Evolutionary conservation across 1,140 invertebrate species (phyloP).

Genomic region (Alviniconcha marisindica): DNA sequence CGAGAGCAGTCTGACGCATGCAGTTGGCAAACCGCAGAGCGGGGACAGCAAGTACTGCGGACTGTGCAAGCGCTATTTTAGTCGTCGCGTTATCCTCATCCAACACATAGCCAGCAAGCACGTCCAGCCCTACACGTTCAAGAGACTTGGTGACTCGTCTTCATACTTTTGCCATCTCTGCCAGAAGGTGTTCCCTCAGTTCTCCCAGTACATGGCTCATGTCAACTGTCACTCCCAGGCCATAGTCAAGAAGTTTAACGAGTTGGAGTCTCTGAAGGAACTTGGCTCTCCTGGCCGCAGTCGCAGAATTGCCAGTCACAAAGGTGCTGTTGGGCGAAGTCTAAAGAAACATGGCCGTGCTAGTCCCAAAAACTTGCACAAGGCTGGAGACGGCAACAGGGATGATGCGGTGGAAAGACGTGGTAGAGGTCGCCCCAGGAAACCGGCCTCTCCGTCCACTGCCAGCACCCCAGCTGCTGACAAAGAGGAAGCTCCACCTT

Average conservation of each 20-base stretch:
- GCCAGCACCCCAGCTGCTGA: neutral
- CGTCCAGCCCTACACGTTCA: conserved; percentile 43
- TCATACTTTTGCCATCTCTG: conserved; percentile 49
- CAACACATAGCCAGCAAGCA: conserved; percentile 49
- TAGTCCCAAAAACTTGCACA: neutral
- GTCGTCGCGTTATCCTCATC: conserved; percentile 28
- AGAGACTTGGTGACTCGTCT: conserved; percentile 30
- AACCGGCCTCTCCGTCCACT: neutral
- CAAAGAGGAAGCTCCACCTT: neutral
- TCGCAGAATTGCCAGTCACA: neutral
- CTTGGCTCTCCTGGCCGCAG: neutral
- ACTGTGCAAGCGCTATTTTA: conserved; percentile 32
- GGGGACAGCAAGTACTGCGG: conserved; percentile 22
- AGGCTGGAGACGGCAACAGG: too few species aligned
- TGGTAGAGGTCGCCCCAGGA: neutral
- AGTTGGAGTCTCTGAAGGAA: neutral
- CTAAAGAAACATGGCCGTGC: neutral
- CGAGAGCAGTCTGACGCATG: too few species aligned
- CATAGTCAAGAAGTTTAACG: conserved; percentile 37
- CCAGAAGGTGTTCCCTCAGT: conserved; percentile 41
- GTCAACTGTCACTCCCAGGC: conserved; percentile 38
- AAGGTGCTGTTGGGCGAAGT: neutral
- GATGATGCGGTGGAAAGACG: neutral
- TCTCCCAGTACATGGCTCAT: conserved; percentile 42
- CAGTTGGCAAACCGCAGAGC: neutral